Percentiles rank a stretch among this genome's conserved stretches.
These are phyloP conservation scores for Anseranas semipalmata DNA, from an alignment of 2,113 vertebrate species.

Conservation along the genomic window DNA sequence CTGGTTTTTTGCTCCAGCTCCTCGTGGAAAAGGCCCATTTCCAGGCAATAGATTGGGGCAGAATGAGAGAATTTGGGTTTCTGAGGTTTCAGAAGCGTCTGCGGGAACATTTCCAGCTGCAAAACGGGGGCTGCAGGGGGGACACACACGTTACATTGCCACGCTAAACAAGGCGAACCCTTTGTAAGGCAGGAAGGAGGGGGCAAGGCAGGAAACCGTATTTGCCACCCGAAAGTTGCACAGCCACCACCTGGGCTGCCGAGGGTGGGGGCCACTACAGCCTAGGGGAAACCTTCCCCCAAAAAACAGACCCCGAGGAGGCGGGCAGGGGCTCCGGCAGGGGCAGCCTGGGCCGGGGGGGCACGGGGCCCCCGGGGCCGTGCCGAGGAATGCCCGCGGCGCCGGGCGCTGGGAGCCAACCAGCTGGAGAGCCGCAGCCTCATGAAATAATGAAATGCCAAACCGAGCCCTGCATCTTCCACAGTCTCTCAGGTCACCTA, in stretches of 20 bases:
- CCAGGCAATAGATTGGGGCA: not conserved
- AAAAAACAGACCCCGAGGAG: not conserved
- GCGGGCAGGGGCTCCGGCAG: not conserved
- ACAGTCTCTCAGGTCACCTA: conserved; percentile 92
- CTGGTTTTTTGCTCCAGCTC: not conserved
- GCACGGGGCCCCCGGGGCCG: not conserved
- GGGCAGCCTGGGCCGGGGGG: not conserved
- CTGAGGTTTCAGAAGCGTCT: not conserved
- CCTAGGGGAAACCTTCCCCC: not conserved
- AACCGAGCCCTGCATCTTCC: conserved; percentile 83
- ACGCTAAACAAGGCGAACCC: fast-evolving
- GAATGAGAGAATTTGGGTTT: not conserved
- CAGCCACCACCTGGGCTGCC: not conserved
- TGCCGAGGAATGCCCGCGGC: conserved; percentile 75
- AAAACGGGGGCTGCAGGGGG: fast-evolving
- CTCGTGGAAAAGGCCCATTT: fast-evolving
- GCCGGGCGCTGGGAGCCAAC: conserved; percentile 77
- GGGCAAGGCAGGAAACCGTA: not conserved
- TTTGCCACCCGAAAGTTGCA: not conserved
- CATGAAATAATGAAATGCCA: conserved; percentile 88
- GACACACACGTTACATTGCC: fast-evolving
- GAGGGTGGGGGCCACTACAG: not conserved
- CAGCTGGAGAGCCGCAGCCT: conserved; percentile 83
- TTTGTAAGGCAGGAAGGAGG: not conserved
- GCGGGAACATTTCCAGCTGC: fast-evolving